phyloP scores from a whole-genome alignment of 2,797 vertebrate species.

The Phalanger gymnotis region DNA sequence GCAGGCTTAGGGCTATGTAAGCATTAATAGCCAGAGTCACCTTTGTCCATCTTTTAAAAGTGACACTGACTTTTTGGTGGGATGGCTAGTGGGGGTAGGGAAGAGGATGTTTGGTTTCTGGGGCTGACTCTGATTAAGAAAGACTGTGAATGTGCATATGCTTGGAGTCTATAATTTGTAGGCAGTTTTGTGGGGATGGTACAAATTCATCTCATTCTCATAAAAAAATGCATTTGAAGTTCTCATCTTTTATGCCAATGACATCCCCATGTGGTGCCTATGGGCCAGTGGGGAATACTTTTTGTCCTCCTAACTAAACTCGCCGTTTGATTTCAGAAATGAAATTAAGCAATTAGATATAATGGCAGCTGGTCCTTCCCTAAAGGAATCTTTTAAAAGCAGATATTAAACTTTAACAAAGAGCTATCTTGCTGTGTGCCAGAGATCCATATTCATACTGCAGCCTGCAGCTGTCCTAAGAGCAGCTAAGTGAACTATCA shows the following conservation, averaged over 20 bases:
- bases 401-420: background rate
- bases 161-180: background rate
- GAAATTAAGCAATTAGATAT: conserved; percentile 6
- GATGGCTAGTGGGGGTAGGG: background rate
- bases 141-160: background rate
- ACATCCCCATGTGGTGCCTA: background rate
- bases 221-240: background rate
- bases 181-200: background rate
- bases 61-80: background rate
- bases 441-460: background rate
- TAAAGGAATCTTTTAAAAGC: conserved; percentile 20
- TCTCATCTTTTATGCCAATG: background rate
- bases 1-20: background rate
- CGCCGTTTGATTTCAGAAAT: background rate
- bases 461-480: conserved; percentile 1
- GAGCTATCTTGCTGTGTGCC: background rate
- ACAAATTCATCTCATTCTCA: background rate
- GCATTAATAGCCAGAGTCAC: background rate
- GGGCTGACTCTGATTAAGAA: background rate
- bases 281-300: background rate
- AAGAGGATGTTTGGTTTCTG: background rate
- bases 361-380: conserved; percentile 4
- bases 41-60: background rate
- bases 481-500: background rate
- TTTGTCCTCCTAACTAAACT: background rate